phyloP scores from a whole-genome alignment of 2,113 vertebrate genomes.

The Nyctibius bracteatus region DNA sequence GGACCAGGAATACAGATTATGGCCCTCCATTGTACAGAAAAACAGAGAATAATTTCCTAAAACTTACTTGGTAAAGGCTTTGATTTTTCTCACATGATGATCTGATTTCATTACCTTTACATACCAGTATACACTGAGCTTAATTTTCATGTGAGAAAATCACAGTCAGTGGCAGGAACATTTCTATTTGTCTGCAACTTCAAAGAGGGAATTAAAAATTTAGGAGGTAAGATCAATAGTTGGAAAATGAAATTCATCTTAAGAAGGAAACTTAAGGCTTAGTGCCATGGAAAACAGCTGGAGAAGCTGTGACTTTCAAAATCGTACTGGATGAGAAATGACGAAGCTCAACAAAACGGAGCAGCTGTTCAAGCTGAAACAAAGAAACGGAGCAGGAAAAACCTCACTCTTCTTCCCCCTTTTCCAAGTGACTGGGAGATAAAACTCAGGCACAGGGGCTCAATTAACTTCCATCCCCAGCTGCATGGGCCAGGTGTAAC shows the following conservation, averaged over 20 bases:
- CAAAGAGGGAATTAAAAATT: conserved; percentile 42
- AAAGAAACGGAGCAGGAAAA: neutral
- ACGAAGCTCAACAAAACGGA: neutral
- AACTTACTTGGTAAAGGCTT: neutral
- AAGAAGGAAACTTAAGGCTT: neutral
- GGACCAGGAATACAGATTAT: neutral
- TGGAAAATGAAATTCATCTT: conserved; percentile 19
- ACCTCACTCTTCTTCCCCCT: neutral
- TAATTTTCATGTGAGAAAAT: conserved; percentile 34
- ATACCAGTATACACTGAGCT: neutral
- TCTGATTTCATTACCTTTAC: conserved; percentile 14
- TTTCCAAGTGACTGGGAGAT: neutral
- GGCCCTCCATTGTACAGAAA: neutral
- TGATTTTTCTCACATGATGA: conserved; percentile 4
- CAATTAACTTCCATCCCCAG: neutral
- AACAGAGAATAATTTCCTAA: neutral
- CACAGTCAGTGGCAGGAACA: conserved; percentile 22
- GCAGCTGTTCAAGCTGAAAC: neutral
- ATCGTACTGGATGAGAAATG: neutral
- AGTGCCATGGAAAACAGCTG: neutral
- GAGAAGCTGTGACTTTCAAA: neutral
- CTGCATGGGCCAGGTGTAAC: neutral
- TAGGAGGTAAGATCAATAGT: conserved; percentile 31
- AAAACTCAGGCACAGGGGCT: neutral
- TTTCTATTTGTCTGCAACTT: conserved; percentile 37